Conservation (phyloP, 2,888 invertebrate genomes). For the Oxyscelio sp. region DNA sequence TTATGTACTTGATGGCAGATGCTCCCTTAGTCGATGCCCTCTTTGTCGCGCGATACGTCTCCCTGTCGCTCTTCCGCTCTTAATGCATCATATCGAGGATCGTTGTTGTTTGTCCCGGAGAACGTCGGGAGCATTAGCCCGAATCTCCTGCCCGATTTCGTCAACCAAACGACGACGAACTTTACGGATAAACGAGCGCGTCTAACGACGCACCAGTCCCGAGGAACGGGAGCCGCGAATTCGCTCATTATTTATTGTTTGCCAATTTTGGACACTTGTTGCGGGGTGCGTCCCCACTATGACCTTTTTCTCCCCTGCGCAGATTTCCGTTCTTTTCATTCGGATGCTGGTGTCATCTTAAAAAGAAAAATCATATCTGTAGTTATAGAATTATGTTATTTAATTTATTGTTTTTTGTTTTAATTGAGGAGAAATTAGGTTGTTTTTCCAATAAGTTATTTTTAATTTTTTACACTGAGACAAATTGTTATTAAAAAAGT, state of each 20-base stretch:
- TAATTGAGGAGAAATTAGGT: no score
- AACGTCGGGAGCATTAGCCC: conserved; percentile 75
- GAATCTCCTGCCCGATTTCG: conserved; percentile 76
- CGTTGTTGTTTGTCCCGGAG: conserved; percentile 76
- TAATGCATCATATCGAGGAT: conserved; percentile 55
- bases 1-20: conserved; percentile 72
- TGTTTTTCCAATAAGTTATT: no score
- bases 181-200: conserved; percentile 75
- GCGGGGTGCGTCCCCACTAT: neutral
- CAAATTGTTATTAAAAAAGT: no score
- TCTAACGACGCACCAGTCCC: conserved; percentile 40
- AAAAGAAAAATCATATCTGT: no score
- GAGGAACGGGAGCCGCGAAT: neutral
- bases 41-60: conserved; percentile 44
- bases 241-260: conserved; percentile 50
- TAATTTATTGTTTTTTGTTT: no score
- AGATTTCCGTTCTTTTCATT: no score
- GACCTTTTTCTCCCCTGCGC: no score
- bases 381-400: no score
- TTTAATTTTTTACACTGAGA: no score
- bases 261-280: conserved; percentile 59
- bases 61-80: conserved; percentile 65
- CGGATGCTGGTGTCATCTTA: no score
- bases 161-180: conserved; percentile 66
- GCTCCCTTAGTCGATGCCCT: conserved; percentile 55